Base-by-base conservation (phyloP, 1,140 invertebrate species). In the Nasonia giraulti region DNA sequence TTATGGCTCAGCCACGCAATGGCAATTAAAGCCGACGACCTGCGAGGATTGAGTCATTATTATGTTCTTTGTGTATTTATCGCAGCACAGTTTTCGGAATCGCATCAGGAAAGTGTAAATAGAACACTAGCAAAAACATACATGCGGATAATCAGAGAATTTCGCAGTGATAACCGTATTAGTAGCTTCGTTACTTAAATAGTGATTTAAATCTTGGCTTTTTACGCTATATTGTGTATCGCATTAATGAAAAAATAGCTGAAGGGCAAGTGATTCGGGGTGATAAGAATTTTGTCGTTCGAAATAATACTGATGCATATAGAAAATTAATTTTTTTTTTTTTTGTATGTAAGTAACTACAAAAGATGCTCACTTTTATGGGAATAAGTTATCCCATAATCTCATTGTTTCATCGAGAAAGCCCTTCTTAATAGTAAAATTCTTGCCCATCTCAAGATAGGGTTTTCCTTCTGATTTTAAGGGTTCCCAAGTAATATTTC, bases 381-480 rank as follows among this genome's bases (percentile, higher is more conserved):
- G 94, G 71, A 95, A 95, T 23, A 95, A 86, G 76, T 91, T 91
- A 37, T 94, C 94, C 94, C 95, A 95, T 79, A 93, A 88, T n/a
- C 87, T 87, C 88, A 94, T 95, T 27, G 94, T 91, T n/a, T 93
- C 92, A 11, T 90, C 89, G 5, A 44, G 92, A 23, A 95, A 88
- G 85, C 93, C 93, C 83, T 93, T 91, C 82, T 91, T 90, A 84
- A 94, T 91, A 5, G 85, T 87, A 2, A 94, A 87, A 20, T 87
- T 75, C 23, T 92, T 87, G 2, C 92, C 93, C 40, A 95, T 94
- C 73, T 95, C 93, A 85, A 95, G 87, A 88, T 94, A 95, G 78
- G 93, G 91, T 80, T 94, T 92, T 47, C 91, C 91, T 85, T 93
- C 90, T 33, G 89, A 87, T 20, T 89, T 93, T 76, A 93, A 94